Evolutionary conservation across 2,797 vertebrate species (phyloP).

Genomic region (Buphagus erythrorhynchus): DNA sequence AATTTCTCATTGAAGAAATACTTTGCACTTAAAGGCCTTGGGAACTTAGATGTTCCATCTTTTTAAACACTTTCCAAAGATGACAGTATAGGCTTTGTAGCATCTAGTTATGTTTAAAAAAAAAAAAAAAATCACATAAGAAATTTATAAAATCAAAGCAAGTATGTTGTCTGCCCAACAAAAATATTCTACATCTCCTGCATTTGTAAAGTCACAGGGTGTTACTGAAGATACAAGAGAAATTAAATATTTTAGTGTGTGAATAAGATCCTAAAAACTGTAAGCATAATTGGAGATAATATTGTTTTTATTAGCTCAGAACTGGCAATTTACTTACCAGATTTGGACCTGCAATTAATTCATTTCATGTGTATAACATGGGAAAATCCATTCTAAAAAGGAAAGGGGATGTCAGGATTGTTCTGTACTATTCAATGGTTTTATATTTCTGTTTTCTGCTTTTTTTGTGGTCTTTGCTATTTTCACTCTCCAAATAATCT

Average conservation of each 20-base stretch:
- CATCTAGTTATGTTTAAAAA: neutral
- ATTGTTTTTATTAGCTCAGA: neutral
- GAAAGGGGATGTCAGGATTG: neutral
- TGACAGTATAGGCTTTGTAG: neutral
- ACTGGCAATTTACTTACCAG: neutral
- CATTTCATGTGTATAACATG: neutral
- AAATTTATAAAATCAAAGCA: neutral
- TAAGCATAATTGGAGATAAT: neutral
- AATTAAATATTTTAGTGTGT: neutral
- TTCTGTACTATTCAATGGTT: neutral
- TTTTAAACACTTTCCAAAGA: neutral
- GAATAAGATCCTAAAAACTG: neutral
- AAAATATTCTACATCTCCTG: neutral
- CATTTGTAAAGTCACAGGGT: neutral
- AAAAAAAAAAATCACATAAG: neutral
- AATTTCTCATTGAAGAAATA: conserved; percentile 14
- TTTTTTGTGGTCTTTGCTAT: neutral
- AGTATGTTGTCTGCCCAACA: neutral
- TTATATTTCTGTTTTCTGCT: neutral
- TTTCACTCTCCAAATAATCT: neutral
- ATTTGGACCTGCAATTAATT: neutral
- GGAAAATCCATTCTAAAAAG: neutral
- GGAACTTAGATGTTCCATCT: neutral
- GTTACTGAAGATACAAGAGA: neutral
- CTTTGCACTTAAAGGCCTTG: neutral